A percentile compares a stretch with the other conserved stretches of the same genome.
Conservation (phyloP, 2,888 invertebrate genomes). For the Drosophila neonasuta region DNA sequence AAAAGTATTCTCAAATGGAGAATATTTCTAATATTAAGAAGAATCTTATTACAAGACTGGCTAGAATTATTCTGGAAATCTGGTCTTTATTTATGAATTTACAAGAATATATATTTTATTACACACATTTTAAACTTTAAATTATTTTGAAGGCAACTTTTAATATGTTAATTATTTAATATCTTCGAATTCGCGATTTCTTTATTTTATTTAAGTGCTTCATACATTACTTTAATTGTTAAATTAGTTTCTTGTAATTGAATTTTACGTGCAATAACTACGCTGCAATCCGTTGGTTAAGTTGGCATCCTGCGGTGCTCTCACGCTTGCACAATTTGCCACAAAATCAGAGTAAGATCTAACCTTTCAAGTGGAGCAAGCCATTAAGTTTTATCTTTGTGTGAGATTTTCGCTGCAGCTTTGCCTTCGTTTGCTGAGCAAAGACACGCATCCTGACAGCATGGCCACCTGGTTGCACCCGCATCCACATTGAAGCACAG, state of each 20-base stretch:
- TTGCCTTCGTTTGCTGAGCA: slow-evolving; percentile 44
- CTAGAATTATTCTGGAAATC: no score
- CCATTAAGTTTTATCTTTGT: slow-evolving; percentile 66
- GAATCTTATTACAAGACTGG: no score
- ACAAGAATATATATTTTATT: no score
- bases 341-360: slow-evolving; percentile 64
- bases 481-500: slow-evolving; percentile 14
- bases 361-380: slow-evolving; percentile 61
- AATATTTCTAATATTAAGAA: no score
- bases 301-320: slow-evolving; percentile 5
- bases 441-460: slow-evolving; percentile 44
- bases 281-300: slow-evolving; percentile 18
- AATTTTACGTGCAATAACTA: slow-evolving; percentile 17
- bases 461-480: slow-evolving; percentile 48
- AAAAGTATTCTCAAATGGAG: no score
- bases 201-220: no score
- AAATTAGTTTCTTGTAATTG: background rate
- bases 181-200: no score
- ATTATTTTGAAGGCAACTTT: no score
- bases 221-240: background rate
- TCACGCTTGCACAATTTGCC: slow-evolving; percentile 58
- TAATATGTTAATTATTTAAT: no score
- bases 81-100: no score
- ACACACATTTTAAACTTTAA: no score
- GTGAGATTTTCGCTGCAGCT: slow-evolving; percentile 43